These are phyloP conservation scores for Corythornis madagascariensis DNA, from an alignment of 2,113 vertebrate genomes.

Conservation along the genomic window DNA sequence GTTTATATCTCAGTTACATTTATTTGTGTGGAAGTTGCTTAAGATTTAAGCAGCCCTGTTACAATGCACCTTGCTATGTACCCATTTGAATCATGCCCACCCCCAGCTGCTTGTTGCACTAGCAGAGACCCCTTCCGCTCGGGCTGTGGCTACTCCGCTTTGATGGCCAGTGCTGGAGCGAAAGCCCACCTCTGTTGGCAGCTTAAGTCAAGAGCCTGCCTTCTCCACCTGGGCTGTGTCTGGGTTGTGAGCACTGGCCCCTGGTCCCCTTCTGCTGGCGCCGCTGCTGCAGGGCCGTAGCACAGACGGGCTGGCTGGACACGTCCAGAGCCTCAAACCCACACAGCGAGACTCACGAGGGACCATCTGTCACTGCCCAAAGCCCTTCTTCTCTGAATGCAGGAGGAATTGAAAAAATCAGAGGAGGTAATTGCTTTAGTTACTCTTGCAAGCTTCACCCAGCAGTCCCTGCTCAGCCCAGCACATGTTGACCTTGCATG, in stretches of 20 bases:
- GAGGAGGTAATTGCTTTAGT: slow-evolving; percentile 44
- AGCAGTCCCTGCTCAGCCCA: not conserved
- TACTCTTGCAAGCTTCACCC: not conserved
- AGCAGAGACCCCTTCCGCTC: not conserved
- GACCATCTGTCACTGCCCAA: slow-evolving; percentile 49
- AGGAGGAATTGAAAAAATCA: not conserved
- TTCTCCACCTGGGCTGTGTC: not conserved
- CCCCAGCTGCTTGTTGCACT: not conserved
- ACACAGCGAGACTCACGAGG: not conserved
- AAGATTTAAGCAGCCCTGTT: not conserved
- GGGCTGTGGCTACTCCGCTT: not conserved
- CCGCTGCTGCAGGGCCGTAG: not conserved
- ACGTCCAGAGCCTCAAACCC: not conserved
- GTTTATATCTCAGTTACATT: not conserved
- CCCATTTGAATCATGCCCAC: not conserved
- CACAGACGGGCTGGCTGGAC: not conserved
- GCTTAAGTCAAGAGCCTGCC: fast-evolving
- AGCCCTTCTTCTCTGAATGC: not conserved
- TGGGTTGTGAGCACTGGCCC: not conserved
- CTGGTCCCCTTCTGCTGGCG: not conserved
- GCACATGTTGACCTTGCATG: fast-evolving
- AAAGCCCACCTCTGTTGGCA: not conserved
- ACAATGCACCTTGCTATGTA: fast-evolving
- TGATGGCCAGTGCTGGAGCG: not conserved
- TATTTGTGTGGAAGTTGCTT: not conserved